These are phyloP conservation scores for Platichthys flesus DNA, from an alignment of 2,113 vertebrate species.

Conservation along the genomic window DNA sequence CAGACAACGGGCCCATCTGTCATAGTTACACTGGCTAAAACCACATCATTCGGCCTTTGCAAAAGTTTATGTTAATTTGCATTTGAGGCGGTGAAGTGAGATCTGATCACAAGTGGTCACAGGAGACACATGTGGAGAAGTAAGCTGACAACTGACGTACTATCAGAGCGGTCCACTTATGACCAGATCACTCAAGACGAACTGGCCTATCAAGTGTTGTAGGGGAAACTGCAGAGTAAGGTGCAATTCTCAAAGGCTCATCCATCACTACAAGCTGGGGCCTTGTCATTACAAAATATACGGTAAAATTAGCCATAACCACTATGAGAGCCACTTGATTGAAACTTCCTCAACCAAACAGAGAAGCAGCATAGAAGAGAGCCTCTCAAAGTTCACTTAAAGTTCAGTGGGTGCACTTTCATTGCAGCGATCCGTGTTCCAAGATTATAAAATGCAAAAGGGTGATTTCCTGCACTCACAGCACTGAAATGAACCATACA, in stretches of 20 bases:
- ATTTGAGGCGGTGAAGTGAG: background rate
- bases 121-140: background rate
- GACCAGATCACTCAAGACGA: background rate
- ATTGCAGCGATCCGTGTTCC: conserved; percentile 11
- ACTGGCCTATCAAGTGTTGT: background rate
- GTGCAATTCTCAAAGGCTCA: background rate
- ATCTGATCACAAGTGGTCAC: background rate
- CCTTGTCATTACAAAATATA: too few species aligned
- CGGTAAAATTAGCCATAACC: too few species aligned
- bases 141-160: background rate
- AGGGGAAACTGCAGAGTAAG: background rate
- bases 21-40: background rate
- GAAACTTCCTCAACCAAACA: too few species aligned
- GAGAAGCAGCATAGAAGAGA: background rate
- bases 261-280: background rate
- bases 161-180: background rate
- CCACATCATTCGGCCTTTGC: background rate
- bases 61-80: background rate
- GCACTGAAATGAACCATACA: too few species aligned
- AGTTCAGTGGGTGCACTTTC: conserved; percentile 20
- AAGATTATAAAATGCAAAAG: background rate
- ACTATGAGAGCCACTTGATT: too few species aligned
- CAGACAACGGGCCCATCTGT: background rate
- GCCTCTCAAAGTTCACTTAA: conserved; percentile 12
- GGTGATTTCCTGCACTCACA: too few species aligned